phyloP scores from a whole-genome alignment of 2,797 vertebrate species.

The Eidolon dupreanum region DNA sequence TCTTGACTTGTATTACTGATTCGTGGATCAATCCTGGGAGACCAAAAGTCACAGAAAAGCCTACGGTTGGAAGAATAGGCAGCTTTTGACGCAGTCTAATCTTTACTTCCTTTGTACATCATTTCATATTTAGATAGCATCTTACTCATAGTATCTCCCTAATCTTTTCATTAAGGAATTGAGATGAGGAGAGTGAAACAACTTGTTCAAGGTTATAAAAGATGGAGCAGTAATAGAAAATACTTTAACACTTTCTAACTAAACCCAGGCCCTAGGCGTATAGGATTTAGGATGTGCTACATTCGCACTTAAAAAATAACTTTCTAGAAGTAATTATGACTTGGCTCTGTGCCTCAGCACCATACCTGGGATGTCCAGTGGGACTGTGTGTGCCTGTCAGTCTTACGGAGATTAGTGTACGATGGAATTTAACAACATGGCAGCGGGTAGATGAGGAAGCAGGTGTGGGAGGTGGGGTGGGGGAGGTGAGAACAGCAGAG shows the following conservation, averaged over 20 bases:
- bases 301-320: constrained; percentile 60
- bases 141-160: constrained; percentile 52
- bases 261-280: background rate
- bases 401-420: background rate
- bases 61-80: background rate
- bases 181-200: constrained; percentile 43
- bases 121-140: constrained; percentile 72
- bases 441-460: background rate
- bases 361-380: background rate
- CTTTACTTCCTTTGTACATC: constrained; percentile 46
- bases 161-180: constrained; percentile 61
- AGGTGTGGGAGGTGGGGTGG: background rate
- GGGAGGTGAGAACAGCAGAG: background rate
- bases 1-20: background rate
- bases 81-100: constrained; percentile 27
- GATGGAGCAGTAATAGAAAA: constrained; percentile 39
- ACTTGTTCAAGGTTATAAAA: constrained; percentile 72
- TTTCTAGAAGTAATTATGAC: constrained; percentile 58
- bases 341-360: constrained; percentile 47
- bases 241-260: constrained; percentile 41
- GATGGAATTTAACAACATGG: background rate
- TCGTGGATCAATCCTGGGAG: background rate
- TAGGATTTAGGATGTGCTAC: constrained; percentile 57
- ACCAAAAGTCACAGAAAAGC: constrained; percentile 49
- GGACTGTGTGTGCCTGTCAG: background rate